A percentile compares a stretch with the other conserved stretches of the same genome.
Conservation (phyloP, 2,888 invertebrate genomes). For the Drosophila multiciliata region DNA sequence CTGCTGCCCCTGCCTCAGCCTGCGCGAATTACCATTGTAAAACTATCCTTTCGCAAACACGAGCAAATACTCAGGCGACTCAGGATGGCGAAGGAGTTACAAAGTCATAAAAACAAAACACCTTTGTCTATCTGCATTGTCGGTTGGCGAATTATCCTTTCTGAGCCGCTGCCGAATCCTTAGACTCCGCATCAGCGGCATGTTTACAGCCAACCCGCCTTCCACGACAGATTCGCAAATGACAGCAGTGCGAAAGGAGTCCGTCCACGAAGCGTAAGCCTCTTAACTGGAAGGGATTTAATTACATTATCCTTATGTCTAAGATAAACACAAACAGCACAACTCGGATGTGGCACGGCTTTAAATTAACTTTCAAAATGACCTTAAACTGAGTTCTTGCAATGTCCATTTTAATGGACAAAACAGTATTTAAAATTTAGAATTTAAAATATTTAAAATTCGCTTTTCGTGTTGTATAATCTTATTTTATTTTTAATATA, state of each 20-base stretch:
- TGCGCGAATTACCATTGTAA: slow-evolving; percentile 66
- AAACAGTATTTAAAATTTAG: background rate
- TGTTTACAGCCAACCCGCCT: slow-evolving; percentile 61
- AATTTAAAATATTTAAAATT: background rate
- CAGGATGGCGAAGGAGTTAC: slow-evolving; percentile 76
- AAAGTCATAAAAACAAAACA: slow-evolving; percentile 82
- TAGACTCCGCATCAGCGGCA: slow-evolving; percentile 50
- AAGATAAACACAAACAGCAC: slow-evolving; percentile 79
- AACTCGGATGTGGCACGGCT: slow-evolving; percentile 10
- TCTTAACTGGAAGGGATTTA: slow-evolving; percentile 81
- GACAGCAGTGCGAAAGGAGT: slow-evolving; percentile 25
- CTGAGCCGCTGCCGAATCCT: slow-evolving; percentile 55
- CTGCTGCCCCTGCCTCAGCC: slow-evolving; percentile 38
- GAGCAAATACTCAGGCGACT: slow-evolving; percentile 40
- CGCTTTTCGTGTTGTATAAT: background rate
- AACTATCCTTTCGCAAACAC: slow-evolving; percentile 74
- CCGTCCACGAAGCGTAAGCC: slow-evolving; percentile 51
- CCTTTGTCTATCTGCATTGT: slow-evolving; percentile 74
- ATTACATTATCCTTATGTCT: slow-evolving; percentile 83
- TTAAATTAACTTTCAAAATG: slow-evolving; percentile 26
- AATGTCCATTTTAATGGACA: slow-evolving; percentile 13
- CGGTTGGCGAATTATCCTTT: slow-evolving; percentile 74
- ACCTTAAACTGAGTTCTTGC: slow-evolving; percentile 8
- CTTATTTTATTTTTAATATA: background rate
- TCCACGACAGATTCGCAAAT: slow-evolving; percentile 65